A percentile compares a stretch with the other conserved stretches of the same genome.
These are phyloP conservation scores for Haliaeetus leucogaster DNA, from an alignment of 2,113 vertebrate genomes.

Conservation along the genomic window DNA sequence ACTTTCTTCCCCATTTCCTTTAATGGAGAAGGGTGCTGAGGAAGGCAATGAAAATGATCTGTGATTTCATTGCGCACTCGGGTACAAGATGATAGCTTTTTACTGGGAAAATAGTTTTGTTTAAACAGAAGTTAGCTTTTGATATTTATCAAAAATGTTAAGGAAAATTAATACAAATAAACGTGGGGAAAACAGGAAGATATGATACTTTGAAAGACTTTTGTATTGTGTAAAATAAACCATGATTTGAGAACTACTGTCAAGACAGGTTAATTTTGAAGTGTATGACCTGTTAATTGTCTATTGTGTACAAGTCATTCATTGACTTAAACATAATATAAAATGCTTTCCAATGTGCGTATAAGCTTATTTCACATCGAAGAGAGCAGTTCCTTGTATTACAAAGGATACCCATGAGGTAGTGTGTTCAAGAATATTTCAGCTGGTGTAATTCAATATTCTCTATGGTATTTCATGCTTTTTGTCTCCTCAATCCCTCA, in stretches of 20 bases:
- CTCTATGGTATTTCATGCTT: background rate
- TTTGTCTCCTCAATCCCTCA: conserved; percentile 30
- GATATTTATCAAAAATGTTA: background rate
- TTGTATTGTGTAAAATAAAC: background rate
- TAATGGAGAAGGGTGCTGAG: background rate
- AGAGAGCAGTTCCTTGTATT: conserved; percentile 7
- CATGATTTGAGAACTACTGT: background rate
- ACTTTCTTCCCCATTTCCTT: background rate
- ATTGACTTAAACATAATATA: background rate
- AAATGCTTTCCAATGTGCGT: background rate
- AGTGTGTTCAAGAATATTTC: background rate
- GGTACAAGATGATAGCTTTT: background rate
- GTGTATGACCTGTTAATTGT: background rate
- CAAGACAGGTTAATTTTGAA: background rate
- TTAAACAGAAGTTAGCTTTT: background rate
- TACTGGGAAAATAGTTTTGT: background rate
- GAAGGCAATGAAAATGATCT: background rate
- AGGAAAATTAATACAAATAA: background rate
- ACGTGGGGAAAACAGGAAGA: background rate
- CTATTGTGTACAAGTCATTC: background rate
- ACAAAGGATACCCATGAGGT: background rate
- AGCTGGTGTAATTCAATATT: conserved; percentile 26
- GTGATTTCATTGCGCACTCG: background rate
- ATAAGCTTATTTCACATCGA: background rate
- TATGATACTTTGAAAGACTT: background rate